phyloP scores from a whole-genome alignment of 1,140 invertebrate genomes.

The Aphelinus atriplicis region DNA sequence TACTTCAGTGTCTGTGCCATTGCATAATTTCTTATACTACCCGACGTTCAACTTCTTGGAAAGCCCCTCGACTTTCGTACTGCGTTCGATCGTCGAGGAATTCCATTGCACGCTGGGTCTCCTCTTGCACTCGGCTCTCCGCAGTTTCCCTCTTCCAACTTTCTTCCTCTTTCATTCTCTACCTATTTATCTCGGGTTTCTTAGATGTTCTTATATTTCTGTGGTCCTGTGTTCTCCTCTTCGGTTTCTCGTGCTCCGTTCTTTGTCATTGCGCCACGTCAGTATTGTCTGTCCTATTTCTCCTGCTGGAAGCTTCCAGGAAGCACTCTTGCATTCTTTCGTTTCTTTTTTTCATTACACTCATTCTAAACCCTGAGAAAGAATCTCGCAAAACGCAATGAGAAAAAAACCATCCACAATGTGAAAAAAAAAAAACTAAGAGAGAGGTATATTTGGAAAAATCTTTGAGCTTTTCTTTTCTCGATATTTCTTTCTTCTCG shows the following conservation, averaged over 20 bases:
- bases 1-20: no score
- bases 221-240: background rate
- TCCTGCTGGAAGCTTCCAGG: background rate
- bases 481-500: no score
- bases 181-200: no score
- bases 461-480: no score
- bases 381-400: background rate
- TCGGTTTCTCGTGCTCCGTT: background rate
- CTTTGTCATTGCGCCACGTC: background rate
- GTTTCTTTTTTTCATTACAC: constrained; percentile 14
- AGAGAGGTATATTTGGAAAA: no score
- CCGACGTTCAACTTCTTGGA: no score
- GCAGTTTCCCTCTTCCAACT: constrained; percentile 13
- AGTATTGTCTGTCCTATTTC: no score
- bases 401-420: no score
- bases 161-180: no score
- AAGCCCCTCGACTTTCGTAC: constrained; percentile 5
- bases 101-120: constrained; percentile 6
- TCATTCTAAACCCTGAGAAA: background rate
- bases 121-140: constrained; percentile 34
- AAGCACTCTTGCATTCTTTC: background rate
- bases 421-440: no score
- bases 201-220: background rate
- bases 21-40: no score
- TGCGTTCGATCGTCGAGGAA: background rate